Base-by-base conservation (phyloP, 2,113 vertebrate species). In the Microcebus tavaratra region DNA sequence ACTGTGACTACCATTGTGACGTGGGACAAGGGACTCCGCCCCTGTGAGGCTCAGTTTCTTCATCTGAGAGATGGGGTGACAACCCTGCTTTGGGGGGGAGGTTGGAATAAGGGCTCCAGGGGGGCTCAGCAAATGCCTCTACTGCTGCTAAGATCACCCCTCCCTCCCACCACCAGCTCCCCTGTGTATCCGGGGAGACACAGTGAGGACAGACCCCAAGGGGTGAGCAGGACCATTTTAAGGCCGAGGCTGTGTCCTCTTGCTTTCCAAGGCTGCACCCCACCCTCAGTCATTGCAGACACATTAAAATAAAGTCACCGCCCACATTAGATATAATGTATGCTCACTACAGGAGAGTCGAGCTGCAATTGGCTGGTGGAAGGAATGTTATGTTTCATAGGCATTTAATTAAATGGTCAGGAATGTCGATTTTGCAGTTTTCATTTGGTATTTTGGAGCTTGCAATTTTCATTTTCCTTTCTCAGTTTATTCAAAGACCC, bases 41-140 rank as follows among this genome's bases (percentile, higher is more conserved):
- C 93, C 36, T 8, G 34, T 3, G 25, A 98, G 76, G 97, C 63
- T 97, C 96, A 96, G 89, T 97, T 97, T 95, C 96, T 94, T 97
- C 92, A 93, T 93, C 95, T 80, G 93, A 12, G 36, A 68, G 67
- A 63, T 93, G 79, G 95, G 93, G 73, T 93, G 86, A 85, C 29
- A 20, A 68, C 82, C 36, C 89, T 97, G 90, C 92, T 91, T 96
- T 57, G 39, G 36, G 65, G 65, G 95, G 39, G 36, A 27, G 63
- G 23, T 39, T 39, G 88, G 55, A 55, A 72, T 23, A 15, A 34
- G 59, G 85, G 59, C 39, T 85, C 61, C 25, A 10, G 42, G 82
- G n/a, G 17, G 0, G 1, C 48, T 76, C 65, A 8, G 73, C 23
- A 42, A 10, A 13, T 3, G 27, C 6, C 34, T 17, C 39, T 23